phyloP scores from a whole-genome alignment of 1,140 invertebrate species.

The Caenorhabditis inopinata region DNA sequence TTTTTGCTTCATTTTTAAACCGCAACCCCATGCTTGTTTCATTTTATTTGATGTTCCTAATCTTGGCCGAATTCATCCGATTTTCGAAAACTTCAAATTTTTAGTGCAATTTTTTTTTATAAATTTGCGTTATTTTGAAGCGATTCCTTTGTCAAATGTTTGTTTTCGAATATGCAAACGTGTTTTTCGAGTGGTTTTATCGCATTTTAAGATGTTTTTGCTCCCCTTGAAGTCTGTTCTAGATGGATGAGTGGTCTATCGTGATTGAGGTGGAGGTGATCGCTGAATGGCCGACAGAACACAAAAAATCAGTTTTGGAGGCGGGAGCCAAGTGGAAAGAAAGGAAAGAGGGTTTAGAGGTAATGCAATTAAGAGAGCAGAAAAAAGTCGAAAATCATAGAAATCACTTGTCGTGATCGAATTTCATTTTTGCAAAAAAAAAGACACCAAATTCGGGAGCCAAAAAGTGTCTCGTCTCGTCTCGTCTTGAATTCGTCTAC shows the following conservation, averaged over 20 bases:
- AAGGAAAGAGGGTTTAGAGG: slow-evolving; percentile 25
- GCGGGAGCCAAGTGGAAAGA: slow-evolving; percentile 24
- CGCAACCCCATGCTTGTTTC: not conserved
- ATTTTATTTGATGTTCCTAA: not conserved
- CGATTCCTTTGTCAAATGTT: no score
- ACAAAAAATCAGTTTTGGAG: not conserved
- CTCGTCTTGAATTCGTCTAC: no score
- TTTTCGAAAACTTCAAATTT: no score
- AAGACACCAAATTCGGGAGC: no score
- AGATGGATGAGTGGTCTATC: slow-evolving; percentile 10
- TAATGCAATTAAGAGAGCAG: not conserved
- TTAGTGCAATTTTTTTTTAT: no score
- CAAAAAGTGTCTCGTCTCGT: no score
- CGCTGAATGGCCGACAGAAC: not conserved
- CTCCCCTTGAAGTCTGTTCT: not conserved
- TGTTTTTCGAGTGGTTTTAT: not conserved
- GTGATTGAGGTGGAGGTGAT: slow-evolving; percentile 15
- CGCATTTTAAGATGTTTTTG: not conserved
- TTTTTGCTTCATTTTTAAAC: not conserved
- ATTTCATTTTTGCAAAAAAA: no score
- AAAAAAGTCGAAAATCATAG: no score
- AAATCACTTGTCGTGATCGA: no score
- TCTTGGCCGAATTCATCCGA: no score
- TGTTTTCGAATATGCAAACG: not conserved
- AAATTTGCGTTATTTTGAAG: no score